Evolutionary conservation across 2,888 invertebrate species (phyloP).

Genomic region (Andrena minutula): DNA sequence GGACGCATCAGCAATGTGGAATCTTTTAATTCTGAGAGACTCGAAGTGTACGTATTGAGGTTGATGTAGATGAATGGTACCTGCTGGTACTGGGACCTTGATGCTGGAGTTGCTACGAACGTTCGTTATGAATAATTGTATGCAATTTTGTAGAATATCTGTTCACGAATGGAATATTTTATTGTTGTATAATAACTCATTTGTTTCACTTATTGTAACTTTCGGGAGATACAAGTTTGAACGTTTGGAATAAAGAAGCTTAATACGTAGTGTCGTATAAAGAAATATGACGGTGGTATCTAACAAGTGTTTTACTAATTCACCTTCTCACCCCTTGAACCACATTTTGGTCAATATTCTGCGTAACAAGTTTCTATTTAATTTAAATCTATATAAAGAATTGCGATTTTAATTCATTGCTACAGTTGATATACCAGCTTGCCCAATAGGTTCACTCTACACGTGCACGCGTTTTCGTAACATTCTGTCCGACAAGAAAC

Average conservation of each 20-base stretch:
- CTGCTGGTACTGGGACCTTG: not conserved
- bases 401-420: too few species aligned
- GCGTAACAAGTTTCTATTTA: too few species aligned
- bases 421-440: too few species aligned
- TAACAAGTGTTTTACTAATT: not conserved
- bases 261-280: too few species aligned
- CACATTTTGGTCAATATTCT: too few species aligned
- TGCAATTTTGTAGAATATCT: not conserved
- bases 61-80: not conserved
- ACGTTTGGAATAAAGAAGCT: too few species aligned
- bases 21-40: slow-evolving; percentile 13
- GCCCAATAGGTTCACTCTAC: not conserved
- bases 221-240: too few species aligned
- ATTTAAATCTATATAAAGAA: too few species aligned
- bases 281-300: not conserved
- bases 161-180: too few species aligned
- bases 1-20: not conserved
- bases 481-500: slow-evolving; percentile 16
- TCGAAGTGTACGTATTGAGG: not conserved
- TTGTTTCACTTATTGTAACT: too few species aligned
- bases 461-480: not conserved
- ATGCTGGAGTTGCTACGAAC: not conserved
- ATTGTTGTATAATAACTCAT: too few species aligned
- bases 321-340: too few species aligned
- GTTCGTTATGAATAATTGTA: not conserved